Base-by-base conservation (phyloP, 2,888 invertebrate species). In the Lepidocyrtoides sp. region DNA sequence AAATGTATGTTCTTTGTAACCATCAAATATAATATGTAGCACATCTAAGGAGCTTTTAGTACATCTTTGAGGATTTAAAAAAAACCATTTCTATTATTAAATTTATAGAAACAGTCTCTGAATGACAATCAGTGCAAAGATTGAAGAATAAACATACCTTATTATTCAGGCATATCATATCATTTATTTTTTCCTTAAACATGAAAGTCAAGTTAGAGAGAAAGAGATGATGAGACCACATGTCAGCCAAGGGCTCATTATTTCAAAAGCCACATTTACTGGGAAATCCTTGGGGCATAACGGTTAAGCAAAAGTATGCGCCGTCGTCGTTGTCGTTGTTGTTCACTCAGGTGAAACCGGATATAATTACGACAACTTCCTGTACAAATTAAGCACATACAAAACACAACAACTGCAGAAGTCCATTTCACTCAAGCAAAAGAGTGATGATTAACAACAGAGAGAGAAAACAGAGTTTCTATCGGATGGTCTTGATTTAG, bases 311-410 rank as follows among this genome's bases (percentile, higher is more conserved):
- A 69, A 12, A n/a, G 29, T 63, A 17, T n/a, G 36, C 36, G 4
- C 8, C 57, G 57, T 17, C 26, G 57, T 48, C 48, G 12, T 48
- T 12, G 32, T 48, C n/a, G 12, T 26, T 23, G 57, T 26, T 17
- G 57, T 23, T 36, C 48, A 20, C 51, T 84, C 26, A 84, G 32
- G 51, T 84, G 69, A 69, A 69, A 72, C 84, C 84, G 84, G 84
- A 84, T 69, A 54, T 84, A 84, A 84, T 84, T 84, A 84, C 36
- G 84, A 69, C 69, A 54, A 84, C 51, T 84, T 84, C 84, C 84
- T 83, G 48, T 29, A 36, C 66, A 29, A 5, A 7, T 72, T 48
- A 83, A 63, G 12, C 23, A 48, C n/a, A n/a, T n/a, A n/a, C 12
- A 51, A 48, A 32, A 63, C 29, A 63, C 29, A 63, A 29, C 2